Evolutionary conservation across 2,797 vertebrate species (phyloP).

Genomic region (Aselliscus stoliczkanus): DNA sequence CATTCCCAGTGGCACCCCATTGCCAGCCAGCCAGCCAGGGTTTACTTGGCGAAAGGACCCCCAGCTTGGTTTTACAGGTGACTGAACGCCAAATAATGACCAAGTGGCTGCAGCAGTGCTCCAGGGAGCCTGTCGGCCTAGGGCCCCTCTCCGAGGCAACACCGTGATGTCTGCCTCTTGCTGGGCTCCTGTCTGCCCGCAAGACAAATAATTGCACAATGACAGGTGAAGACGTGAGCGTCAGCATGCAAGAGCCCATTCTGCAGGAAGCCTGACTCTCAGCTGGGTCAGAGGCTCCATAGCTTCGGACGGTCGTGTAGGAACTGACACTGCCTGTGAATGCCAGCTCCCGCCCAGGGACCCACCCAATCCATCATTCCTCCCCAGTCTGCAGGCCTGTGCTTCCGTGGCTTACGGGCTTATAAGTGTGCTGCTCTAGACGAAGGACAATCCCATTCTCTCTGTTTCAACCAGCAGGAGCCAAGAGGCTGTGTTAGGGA

Average conservation of each 20-base stretch:
- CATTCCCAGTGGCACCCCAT: too few relatives aligned
- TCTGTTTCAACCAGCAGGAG: not conserved
- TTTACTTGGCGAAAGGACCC: not conserved
- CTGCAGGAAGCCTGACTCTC: too few relatives aligned
- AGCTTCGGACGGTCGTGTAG: rapidly evolving
- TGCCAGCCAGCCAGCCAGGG: not conserved
- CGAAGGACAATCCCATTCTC: rapidly evolving
- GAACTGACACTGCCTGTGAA: rapidly evolving
- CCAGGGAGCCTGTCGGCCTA: rapidly evolving
- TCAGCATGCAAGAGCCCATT: too few relatives aligned
- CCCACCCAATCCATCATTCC: not conserved
- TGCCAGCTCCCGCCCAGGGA: rapidly evolving
- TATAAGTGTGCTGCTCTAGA: rapidly evolving
- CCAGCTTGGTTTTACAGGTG: not conserved
- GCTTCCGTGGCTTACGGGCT: rapidly evolving
- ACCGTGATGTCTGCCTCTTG: rapidly evolving
- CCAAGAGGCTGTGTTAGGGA: not conserved
- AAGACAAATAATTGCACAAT: rapidly evolving
- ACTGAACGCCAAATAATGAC: not conserved
- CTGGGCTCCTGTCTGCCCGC: not conserved
- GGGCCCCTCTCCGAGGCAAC: not conserved
- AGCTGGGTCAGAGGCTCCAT: rapidly evolving
- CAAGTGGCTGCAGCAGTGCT: rapidly evolving
- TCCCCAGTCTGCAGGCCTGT: rapidly evolving
- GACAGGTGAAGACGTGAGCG: rapidly evolving